A percentile compares a stretch with the other conserved stretches of the same genome.
These are phyloP conservation scores for Clitarchus hookeri DNA, from an alignment of 2,888 invertebrate genomes.

Conservation along the genomic window DNA sequence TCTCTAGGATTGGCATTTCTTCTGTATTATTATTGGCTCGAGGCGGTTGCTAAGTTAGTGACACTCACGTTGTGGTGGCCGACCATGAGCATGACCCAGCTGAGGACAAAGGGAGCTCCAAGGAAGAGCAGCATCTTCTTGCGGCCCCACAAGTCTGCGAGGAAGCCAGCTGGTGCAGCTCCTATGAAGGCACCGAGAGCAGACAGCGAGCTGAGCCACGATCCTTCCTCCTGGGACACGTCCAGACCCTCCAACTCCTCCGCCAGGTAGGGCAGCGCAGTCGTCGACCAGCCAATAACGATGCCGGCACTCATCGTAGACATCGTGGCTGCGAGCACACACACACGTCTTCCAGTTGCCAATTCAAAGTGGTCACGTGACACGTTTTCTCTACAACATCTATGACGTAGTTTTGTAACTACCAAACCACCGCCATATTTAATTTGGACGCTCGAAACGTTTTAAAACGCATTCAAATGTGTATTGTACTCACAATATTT, in stretches of 20 bases:
- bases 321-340: slow-evolving; percentile 25
- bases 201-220: slow-evolving; percentile 31
- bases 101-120: slow-evolving; percentile 1
- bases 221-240: slow-evolving; percentile 24
- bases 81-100: slow-evolving; percentile 19
- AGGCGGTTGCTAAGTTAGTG: too few species aligned
- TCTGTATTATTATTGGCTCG: too few species aligned
- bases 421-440: too few species aligned
- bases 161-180: slow-evolving; percentile 27
- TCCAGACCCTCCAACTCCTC: background rate
- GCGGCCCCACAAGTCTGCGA: slow-evolving; percentile 27
- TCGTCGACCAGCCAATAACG: slow-evolving; percentile 29
- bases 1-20: too few species aligned
- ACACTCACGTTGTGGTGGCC: background rate
- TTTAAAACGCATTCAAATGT: too few species aligned
- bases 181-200: slow-evolving; percentile 30
- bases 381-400: too few species aligned
- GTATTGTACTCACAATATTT: too few species aligned
- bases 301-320: slow-evolving; percentile 24
- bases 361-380: too few species aligned
- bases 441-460: too few species aligned
- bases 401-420: too few species aligned
- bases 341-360: too few species aligned
- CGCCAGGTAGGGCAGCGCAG: slow-evolving; percentile 28
- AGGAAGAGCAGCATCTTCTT: slow-evolving; percentile 19